phyloP scores from a whole-genome alignment of 35 echinoderm and acorn worm species.

The Ophiothrix spiculata region DNA sequence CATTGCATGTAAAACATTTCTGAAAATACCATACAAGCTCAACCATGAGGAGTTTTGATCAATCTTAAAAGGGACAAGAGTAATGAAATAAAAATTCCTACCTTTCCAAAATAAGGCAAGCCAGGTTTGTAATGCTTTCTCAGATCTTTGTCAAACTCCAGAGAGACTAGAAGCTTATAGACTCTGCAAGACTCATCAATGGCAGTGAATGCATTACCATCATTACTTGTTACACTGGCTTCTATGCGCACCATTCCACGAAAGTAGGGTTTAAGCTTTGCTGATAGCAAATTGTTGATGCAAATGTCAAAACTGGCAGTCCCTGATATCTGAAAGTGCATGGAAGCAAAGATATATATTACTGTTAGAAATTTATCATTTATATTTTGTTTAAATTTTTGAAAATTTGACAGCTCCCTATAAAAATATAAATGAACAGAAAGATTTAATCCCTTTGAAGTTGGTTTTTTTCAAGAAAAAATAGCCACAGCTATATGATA shows the following conservation, averaged over 20 bases:
- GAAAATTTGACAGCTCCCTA: too few species aligned
- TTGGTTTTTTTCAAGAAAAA: too few species aligned
- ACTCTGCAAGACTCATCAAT: conserved; percentile 84
- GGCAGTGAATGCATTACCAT: conserved; percentile 76
- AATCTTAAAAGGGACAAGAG: too few species aligned
- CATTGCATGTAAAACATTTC: too few species aligned
- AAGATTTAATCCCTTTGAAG: too few species aligned
- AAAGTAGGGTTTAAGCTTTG: conserved; percentile 56
- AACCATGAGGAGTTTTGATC: neutral
- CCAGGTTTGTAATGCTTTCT: conserved; percentile 95
- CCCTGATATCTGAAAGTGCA: conserved; percentile 71
- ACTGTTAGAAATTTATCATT: neutral
- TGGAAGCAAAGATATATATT: neutral
- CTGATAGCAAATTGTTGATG: conserved; percentile 45
- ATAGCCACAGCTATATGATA: too few species aligned
- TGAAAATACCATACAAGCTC: too few species aligned
- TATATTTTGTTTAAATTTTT: too few species aligned
- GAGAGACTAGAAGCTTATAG: conserved; percentile 63
- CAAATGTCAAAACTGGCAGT: conserved; percentile 75
- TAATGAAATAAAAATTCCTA: too few species aligned
- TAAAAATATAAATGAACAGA: too few species aligned
- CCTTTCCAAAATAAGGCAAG: conserved; percentile 87
- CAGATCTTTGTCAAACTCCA: conserved; percentile 69
- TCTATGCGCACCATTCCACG: conserved; percentile 80
- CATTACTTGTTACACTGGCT: conserved; percentile 79